These are phyloP conservation scores for Porites evermanni DNA, from an alignment of 92 coral and sea anemone genomes.

Conservation along the genomic window DNA sequence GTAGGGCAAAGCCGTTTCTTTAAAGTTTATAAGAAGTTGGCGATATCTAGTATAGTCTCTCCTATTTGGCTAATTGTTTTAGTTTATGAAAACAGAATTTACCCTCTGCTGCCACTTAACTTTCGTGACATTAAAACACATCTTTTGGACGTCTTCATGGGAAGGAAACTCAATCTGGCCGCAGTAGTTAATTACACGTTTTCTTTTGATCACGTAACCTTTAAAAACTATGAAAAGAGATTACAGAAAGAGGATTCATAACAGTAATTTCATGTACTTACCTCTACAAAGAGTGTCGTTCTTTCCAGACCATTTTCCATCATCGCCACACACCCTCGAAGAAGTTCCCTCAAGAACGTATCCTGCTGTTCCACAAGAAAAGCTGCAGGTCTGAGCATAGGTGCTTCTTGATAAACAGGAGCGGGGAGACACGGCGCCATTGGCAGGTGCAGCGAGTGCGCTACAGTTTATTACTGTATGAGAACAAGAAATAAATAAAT, in stretches of 20 bases:
- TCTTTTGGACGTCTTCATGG: too few relatives aligned
- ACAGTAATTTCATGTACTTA: background rate
- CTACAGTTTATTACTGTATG: slow-evolving; percentile 26
- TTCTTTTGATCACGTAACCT: background rate
- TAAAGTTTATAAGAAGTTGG: background rate
- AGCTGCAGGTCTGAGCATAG: slow-evolving; percentile 36
- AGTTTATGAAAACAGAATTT: too few relatives aligned
- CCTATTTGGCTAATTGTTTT: background rate
- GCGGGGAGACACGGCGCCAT: slow-evolving; percentile 35
- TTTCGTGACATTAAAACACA: too few relatives aligned
- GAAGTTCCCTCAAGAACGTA: slow-evolving; percentile 43
- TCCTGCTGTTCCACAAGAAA: slow-evolving; percentile 21
- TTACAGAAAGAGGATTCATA: background rate
- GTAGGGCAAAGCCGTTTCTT: background rate
- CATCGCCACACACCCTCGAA: slow-evolving; percentile 30
- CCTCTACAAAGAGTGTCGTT: slow-evolving; percentile 58
- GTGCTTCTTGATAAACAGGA: slow-evolving; percentile 37
- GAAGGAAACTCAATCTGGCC: too few relatives aligned
- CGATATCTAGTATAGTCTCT: background rate
- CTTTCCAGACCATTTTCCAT: slow-evolving; percentile 48
- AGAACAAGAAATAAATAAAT: background rate
- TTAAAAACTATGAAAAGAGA: background rate
- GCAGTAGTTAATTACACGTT: too few relatives aligned
- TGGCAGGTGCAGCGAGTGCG: slow-evolving; percentile 25
- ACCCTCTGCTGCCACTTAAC: background rate